Conservation (phyloP, 2,797 vertebrate species). For the Epinephelus awoara region DNA sequence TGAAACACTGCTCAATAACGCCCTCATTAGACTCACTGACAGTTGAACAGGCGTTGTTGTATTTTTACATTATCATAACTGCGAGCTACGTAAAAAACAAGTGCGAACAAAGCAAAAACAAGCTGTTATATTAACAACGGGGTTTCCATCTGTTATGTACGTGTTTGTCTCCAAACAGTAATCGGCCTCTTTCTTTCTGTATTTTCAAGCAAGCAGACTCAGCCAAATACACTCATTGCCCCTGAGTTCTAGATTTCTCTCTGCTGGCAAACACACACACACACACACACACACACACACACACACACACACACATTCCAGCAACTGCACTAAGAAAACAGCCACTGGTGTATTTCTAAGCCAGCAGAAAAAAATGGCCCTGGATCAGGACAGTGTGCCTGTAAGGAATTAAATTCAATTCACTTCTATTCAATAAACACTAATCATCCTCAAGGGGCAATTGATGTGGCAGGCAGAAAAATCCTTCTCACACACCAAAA, state of each 20-base stretch:
- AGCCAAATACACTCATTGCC: slow-evolving; percentile 77
- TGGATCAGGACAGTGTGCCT: slow-evolving; percentile 43
- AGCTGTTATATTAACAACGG: background rate
- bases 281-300: slow-evolving; percentile 40
- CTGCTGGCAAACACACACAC: slow-evolving; percentile 48
- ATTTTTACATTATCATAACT: background rate
- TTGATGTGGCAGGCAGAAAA: slow-evolving; percentile 28
- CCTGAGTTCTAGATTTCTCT: slow-evolving; percentile 67
- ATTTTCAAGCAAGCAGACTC: slow-evolving; percentile 55
- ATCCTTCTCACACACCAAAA: slow-evolving; percentile 8
- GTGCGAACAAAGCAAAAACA: slow-evolving; percentile 16
- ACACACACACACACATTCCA: slow-evolving; percentile 67
- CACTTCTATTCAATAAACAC: slow-evolving; percentile 48
- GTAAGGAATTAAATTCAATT: slow-evolving; percentile 50
- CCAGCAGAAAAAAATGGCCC: slow-evolving; percentile 36
- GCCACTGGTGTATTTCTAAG: slow-evolving; percentile 59
- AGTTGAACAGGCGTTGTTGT: slow-evolving; percentile 4
- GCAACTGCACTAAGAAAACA: slow-evolving; percentile 74
- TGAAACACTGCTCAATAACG: background rate
- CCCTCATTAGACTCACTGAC: background rate
- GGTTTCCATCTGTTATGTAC: slow-evolving; percentile 5
- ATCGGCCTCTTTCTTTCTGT: slow-evolving; percentile 40
- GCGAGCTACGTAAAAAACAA: background rate
- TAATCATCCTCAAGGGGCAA: slow-evolving; percentile 35
- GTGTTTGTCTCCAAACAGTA: slow-evolving; percentile 34